Evolutionary conservation across 2,113 vertebrate species (phyloP), one percentile per base, ranked within the genome.

Genomic region (Plectropomus leopardus): DNA sequence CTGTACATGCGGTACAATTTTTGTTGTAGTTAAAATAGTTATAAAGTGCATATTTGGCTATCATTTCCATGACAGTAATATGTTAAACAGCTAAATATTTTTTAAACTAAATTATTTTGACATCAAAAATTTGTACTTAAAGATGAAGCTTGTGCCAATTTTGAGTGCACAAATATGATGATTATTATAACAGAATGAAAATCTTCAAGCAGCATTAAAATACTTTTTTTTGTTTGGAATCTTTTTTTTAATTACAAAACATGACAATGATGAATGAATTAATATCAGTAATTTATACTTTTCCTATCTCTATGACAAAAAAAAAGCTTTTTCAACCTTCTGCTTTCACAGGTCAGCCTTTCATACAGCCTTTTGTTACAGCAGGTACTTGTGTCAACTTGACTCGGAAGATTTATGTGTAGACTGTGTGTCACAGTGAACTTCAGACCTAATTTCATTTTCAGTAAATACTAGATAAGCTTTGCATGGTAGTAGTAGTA

Each of bases 301-400:
- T n/a, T n/a, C n/a, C n/a, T 19, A 51, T 40, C 5, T 58, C 51
- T 72, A 19, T 13, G 14, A 7, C 51, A 3, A 9, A 76, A 59
- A 16, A 15, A 48, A 14, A 3, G 1, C 23, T 1, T 61, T 74
- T 72, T 36, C 21, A 34, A 6, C 45, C 19, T 10, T 51, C 13
- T 80, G 3, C 28, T 60, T 66, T 44, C 34, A 40, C 42, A 28
- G 45, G 40, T 28, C 36, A 26, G 55, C 26, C 47, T 60, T 60
- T 79, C 26, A 19, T 21, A 21, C 17, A 68, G 65, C 65, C 24
- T 63, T 63, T 53, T 42, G 58, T 50, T 45, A 54, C 64, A 58
- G 54, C 78, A 72, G 63, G 10, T 50, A 47, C 78, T 78, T 75
- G 60, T 84, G 70, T 84, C 78, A 88, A 24, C 42, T 40, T 85